phyloP scores from a whole-genome alignment of 2,797 vertebrate genomes.

The Gymnoscopelus microlampas region DNA sequence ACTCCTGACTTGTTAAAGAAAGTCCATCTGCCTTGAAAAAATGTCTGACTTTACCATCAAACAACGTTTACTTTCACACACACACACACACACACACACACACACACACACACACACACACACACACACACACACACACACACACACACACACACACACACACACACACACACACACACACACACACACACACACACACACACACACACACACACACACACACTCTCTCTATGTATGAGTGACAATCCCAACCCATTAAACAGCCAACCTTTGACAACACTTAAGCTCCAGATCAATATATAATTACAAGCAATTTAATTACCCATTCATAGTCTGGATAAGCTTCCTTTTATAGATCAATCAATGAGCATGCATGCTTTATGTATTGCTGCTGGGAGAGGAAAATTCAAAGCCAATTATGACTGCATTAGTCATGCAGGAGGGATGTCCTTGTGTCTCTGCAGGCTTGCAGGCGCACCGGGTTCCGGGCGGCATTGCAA shows the following conservation, averaged over 20 bases:
- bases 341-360: conserved; percentile 56
- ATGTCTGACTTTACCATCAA: too few relatives aligned
- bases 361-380: conserved; percentile 49
- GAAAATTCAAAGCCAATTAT: not conserved
- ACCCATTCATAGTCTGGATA: conserved; percentile 54
- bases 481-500: too few relatives aligned
- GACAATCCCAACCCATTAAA: conserved; percentile 28
- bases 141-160: not conserved
- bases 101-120: not conserved
- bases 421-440: not conserved
- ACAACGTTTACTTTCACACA: not conserved
- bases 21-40: too few relatives aligned
- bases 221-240: not conserved
- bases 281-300: conserved; percentile 57
- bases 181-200: not conserved
- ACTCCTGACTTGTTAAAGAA: too few relatives aligned
- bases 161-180: not conserved
- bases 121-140: not conserved
- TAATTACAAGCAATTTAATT: conserved; percentile 65
- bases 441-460: not conserved
- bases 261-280: conserved; percentile 50
- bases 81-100: not conserved
- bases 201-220: conserved; percentile 5
- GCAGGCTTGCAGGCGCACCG: not conserved
- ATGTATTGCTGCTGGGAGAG: conserved; percentile 17